Conservation (phyloP, 2,113 vertebrate genomes). For the Nycticebus coucang region DNA sequence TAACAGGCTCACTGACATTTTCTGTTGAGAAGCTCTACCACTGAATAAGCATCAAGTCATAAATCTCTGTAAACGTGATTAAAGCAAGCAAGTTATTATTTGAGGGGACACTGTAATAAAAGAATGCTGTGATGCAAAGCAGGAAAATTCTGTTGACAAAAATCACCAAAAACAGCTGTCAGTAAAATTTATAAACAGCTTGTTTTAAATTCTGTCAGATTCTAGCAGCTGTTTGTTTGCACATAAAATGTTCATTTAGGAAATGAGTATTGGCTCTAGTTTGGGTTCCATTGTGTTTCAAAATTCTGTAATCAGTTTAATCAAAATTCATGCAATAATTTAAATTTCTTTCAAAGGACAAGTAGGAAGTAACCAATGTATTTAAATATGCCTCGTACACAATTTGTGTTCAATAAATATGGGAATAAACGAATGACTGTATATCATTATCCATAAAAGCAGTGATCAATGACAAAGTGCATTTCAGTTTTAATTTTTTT, state of each 20-base stretch:
- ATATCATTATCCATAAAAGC: not conserved
- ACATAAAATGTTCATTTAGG: conserved; percentile 78
- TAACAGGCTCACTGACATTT: conserved; percentile 89
- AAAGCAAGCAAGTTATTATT: conserved; percentile 84
- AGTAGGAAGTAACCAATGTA: conserved; percentile 31
- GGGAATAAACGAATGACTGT: not conserved
- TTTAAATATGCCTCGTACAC: not conserved
- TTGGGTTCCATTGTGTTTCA: conserved; percentile 66
- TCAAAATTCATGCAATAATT: conserved; percentile 67
- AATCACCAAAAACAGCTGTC: conserved; percentile 79
- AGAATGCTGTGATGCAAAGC: conserved; percentile 54
- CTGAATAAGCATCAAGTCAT: conserved; percentile 86
- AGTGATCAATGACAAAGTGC: not conserved
- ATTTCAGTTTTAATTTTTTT: conserved; percentile 28
- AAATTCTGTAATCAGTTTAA: conserved; percentile 69
- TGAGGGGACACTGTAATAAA: conserved; percentile 82
- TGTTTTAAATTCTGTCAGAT: conserved; percentile 53
- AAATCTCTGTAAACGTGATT: conserved; percentile 88
- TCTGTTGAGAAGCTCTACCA: conserved; percentile 78
- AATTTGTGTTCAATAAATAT: conserved; percentile 28
- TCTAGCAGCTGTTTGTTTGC: conserved; percentile 79
- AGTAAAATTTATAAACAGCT: conserved; percentile 76
- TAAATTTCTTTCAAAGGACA: conserved; percentile 30
- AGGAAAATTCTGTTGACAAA: conserved; percentile 80
- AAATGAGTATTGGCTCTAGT: conserved; percentile 66